phyloP scores from a whole-genome alignment of 2,797 vertebrate genomes.

The Silurus lanzhouensis region DNA sequence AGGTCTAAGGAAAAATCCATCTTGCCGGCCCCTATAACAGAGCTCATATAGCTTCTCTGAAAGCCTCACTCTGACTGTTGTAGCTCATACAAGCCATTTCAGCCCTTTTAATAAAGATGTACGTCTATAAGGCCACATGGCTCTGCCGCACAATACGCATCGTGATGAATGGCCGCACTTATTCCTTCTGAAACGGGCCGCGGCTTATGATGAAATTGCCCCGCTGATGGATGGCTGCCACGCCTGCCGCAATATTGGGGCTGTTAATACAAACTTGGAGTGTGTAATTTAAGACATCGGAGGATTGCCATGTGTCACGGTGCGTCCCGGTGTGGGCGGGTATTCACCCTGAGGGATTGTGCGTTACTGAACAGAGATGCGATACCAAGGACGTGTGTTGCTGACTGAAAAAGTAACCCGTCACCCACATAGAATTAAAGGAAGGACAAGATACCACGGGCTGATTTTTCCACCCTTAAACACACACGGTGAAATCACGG shows the following conservation, averaged over 20 bases:
- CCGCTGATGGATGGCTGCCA: constrained; percentile 49
- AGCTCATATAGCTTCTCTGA: not conserved
- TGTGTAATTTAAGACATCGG: constrained; percentile 28
- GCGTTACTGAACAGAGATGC: constrained; percentile 1
- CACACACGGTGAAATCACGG: not conserved
- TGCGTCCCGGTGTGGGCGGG: constrained; percentile 20
- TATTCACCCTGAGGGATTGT: constrained; percentile 21
- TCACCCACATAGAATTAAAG: constrained; percentile 1
- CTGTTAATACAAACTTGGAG: constrained; percentile 36
- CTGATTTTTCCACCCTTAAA: not conserved
- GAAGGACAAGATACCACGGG: not conserved
- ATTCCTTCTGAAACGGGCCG: constrained; percentile 37
- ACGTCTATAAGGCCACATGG: not conserved
- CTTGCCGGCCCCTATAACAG: not conserved
- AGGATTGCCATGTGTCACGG: constrained; percentile 17
- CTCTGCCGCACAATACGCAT: not conserved
- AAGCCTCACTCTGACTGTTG: not conserved
- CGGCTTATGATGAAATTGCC: constrained; percentile 37
- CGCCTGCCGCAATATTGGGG: constrained; percentile 12
- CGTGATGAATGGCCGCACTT: constrained; percentile 37
- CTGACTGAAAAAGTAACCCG: not conserved
- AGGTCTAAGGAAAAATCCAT: not conserved
- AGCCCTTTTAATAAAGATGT: constrained; percentile 35
- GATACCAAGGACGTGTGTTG: constrained; percentile 6
- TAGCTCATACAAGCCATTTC: not conserved